Evolutionary conservation across 2,888 invertebrate species (phyloP).

Genomic region (Leptinotarsa tumamoca): DNA sequence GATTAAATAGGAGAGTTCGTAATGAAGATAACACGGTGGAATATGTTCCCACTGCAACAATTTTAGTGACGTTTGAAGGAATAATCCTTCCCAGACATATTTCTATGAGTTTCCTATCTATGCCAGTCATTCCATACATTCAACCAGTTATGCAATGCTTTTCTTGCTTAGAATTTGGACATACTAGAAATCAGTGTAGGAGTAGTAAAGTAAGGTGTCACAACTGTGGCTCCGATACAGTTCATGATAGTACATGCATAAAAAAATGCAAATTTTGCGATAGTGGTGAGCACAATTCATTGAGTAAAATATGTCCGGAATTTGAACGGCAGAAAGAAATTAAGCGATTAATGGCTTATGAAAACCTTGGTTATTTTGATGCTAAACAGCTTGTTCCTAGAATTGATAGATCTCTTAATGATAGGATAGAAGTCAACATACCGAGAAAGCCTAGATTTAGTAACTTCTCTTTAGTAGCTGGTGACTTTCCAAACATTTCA

Average conservation of each 20-base stretch:
- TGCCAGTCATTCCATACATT: slow-evolving; percentile 1
- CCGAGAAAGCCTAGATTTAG: not conserved
- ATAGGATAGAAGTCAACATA: not conserved
- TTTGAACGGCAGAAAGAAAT: not conserved
- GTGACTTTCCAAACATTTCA: not conserved
- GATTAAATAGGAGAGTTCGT: slow-evolving; percentile 22
- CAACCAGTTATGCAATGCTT: slow-evolving; percentile 26
- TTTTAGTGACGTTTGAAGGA: slow-evolving; percentile 25
- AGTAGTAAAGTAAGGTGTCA: not conserved
- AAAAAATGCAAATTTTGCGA: not conserved
- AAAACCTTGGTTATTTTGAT: too few species aligned
- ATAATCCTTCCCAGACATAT: slow-evolving; percentile 13
- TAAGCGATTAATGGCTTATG: too few species aligned
- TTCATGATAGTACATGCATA: not conserved
- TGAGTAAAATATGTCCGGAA: not conserved
- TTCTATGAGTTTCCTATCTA: slow-evolving; percentile 11
- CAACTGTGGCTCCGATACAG: not conserved
- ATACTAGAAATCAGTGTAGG: slow-evolving; percentile 27
- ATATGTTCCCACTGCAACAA: slow-evolving; percentile 8
- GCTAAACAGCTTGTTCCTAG: not conserved
- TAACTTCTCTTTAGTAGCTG: not conserved
- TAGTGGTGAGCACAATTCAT: not conserved
- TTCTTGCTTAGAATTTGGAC: slow-evolving; percentile 24
- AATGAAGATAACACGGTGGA: not conserved
- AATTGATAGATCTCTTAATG: not conserved